Conservation (phyloP, 2,797 vertebrate genomes). For the Urocyon cinereoargenteus region DNA sequence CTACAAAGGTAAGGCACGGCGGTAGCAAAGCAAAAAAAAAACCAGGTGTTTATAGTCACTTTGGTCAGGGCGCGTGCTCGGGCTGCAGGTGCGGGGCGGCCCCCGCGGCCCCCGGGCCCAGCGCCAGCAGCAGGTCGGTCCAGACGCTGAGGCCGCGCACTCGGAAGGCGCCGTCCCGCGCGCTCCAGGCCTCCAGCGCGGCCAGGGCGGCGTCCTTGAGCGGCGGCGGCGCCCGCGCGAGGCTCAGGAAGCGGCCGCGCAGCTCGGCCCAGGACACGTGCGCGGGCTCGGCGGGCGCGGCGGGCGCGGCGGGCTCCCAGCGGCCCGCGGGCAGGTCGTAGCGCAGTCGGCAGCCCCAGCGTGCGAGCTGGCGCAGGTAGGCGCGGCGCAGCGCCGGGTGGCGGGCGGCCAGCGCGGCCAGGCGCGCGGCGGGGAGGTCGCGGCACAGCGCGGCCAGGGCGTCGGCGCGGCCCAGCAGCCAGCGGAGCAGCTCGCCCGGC, state of each 20-base stretch:
- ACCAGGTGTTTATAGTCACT: too few species aligned
- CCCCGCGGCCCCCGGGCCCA: background rate
- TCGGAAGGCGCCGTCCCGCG: constrained; percentile 89
- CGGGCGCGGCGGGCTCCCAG: constrained; percentile 68
- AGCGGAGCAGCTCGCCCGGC: constrained; percentile 75
- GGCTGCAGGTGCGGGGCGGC: too few species aligned
- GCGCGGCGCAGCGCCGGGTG: constrained; percentile 81
- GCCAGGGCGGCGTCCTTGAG: constrained; percentile 75
- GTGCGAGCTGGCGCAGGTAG: constrained; percentile 86
- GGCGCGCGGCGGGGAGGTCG: constrained; percentile 73
- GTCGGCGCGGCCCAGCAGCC: constrained; percentile 84
- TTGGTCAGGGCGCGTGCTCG: too few species aligned
- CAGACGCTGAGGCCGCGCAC: constrained; percentile 91
- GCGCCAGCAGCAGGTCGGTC: constrained; percentile 89
- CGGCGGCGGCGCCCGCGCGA: constrained; percentile 78
- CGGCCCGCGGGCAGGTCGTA: constrained; percentile 84
- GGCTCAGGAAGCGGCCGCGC: constrained; percentile 79
- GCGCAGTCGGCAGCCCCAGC: constrained; percentile 87
- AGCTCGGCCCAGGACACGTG: constrained; percentile 76
- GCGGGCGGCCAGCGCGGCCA: constrained; percentile 82
- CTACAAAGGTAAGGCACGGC: too few species aligned
- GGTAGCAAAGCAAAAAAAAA: too few species aligned
- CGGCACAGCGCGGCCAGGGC: constrained; percentile 86
- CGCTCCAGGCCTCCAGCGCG: constrained; percentile 71
- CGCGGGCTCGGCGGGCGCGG: background rate